Evolutionary conservation across 2,113 vertebrate genomes (phyloP).

Genomic region (Pluvialis apricaria): DNA sequence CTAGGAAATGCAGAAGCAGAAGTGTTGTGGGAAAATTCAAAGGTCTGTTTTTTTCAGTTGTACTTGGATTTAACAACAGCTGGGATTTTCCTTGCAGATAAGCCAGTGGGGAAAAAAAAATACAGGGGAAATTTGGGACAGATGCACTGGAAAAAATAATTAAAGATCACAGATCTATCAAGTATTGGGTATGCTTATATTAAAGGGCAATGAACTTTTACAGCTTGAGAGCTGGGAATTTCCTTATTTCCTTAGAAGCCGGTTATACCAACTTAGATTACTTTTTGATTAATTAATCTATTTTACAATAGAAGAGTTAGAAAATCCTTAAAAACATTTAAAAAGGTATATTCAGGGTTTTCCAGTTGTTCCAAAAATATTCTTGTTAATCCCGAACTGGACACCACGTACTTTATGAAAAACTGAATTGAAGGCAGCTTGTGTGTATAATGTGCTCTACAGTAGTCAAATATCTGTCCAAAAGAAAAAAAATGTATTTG

Average conservation of each 20-base stretch:
- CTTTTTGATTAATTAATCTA: not conserved
- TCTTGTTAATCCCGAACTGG: not conserved
- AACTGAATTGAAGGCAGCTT: not conserved
- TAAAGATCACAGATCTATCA: not conserved
- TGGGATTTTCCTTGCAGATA: not conserved
- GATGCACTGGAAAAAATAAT: not conserved
- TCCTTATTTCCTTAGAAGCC: not conserved
- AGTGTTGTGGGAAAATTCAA: constrained; percentile 26
- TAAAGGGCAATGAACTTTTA: not conserved
- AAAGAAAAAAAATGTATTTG: not conserved
- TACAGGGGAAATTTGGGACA: not conserved
- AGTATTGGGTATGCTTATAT: not conserved
- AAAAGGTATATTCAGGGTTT: not conserved
- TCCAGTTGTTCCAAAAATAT: not conserved
- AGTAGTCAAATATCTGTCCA: constrained; percentile 5
- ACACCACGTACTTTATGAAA: not conserved
- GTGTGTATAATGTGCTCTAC: not conserved
- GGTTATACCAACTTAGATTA: not conserved
- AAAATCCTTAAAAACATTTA: not conserved
- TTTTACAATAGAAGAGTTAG: not conserved
- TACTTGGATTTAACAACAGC: not conserved
- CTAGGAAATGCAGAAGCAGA: not conserved
- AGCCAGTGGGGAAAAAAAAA: not conserved
- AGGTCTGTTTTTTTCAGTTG: not conserved
- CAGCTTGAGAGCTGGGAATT: not conserved